These are phyloP conservation scores for Atlantisia rogersi DNA, from an alignment of 2,113 vertebrate genomes.

Conservation along the genomic window DNA sequence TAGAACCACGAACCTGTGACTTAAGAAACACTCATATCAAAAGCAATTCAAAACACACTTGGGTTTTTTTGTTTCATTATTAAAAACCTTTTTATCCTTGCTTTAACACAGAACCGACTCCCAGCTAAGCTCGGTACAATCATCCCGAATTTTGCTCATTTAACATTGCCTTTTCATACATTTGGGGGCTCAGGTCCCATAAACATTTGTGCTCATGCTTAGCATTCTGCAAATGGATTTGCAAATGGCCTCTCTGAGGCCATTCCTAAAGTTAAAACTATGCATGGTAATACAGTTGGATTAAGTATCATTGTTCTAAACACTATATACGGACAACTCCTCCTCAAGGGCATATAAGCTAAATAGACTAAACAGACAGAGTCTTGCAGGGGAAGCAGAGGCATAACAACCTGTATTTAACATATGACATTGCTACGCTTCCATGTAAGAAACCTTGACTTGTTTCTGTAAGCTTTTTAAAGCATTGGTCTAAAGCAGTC, in stretches of 20 bases:
- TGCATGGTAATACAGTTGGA: neutral
- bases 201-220: neutral
- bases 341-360: neutral
- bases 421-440: neutral
- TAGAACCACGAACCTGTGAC: neutral
- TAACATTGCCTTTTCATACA: neutral
- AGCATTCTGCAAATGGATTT: slow-evolving; percentile 6
- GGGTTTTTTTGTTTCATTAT: neutral
- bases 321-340: neutral
- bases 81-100: neutral
- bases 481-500: neutral
- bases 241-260: slow-evolving; percentile 28
- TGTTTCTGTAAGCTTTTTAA: neutral
- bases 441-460: neutral
- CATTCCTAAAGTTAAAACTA: slow-evolving; percentile 6
- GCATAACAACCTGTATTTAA: neutral
- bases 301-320: slow-evolving; percentile 27
- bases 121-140: neutral
- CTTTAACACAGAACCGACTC: neutral
- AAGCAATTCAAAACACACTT: neutral
- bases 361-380: slow-evolving; percentile 52
- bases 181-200: neutral
- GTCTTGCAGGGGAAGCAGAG: slow-evolving; percentile 3
- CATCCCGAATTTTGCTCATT: neutral
- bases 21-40: neutral